These are phyloP conservation scores for Arge pagana DNA, from an alignment of 2,888 invertebrate species.

Conservation along the genomic window DNA sequence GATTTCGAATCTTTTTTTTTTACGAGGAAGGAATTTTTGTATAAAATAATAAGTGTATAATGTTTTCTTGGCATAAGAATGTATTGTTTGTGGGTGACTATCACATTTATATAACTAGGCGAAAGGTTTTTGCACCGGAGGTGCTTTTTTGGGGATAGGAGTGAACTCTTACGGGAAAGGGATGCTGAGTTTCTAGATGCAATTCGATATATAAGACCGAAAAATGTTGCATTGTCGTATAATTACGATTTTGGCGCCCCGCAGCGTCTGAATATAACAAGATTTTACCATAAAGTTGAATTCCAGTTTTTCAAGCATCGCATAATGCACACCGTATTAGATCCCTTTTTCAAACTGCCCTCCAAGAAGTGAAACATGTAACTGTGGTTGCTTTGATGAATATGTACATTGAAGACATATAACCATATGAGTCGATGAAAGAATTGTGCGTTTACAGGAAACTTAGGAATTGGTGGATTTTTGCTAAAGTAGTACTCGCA, in stretches of 20 bases:
- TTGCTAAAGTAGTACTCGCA: conserved; percentile 31
- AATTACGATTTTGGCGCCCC: conserved; percentile 30
- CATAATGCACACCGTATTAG: conserved; percentile 27
- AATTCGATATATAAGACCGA: too few species aligned
- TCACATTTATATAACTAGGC: too few species aligned
- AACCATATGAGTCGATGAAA: conserved; percentile 30
- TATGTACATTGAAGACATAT: conserved; percentile 29
- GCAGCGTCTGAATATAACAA: conserved; percentile 28
- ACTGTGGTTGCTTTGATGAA: conserved; percentile 18
- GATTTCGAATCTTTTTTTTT: too few species aligned
- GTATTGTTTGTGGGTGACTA: too few species aligned
- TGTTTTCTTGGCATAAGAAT: too few species aligned
- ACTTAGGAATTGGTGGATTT: conserved; percentile 30
- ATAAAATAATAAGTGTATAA: too few species aligned
- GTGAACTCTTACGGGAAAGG: too few species aligned
- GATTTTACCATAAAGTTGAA: conserved; percentile 18
- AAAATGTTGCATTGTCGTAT: conserved; percentile 25
- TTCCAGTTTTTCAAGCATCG: conserved; percentile 23
- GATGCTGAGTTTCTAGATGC: too few species aligned
- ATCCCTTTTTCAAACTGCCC: conserved; percentile 30
- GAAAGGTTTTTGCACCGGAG: too few species aligned
- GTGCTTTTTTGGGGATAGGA: too few species aligned
- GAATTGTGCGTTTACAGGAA: conserved; percentile 31
- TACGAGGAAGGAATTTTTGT: too few species aligned
- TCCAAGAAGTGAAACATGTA: conserved; percentile 32